Base-by-base conservation (phyloP, 2,797 vertebrate genomes). In the Echiichthys vipera region DNA sequence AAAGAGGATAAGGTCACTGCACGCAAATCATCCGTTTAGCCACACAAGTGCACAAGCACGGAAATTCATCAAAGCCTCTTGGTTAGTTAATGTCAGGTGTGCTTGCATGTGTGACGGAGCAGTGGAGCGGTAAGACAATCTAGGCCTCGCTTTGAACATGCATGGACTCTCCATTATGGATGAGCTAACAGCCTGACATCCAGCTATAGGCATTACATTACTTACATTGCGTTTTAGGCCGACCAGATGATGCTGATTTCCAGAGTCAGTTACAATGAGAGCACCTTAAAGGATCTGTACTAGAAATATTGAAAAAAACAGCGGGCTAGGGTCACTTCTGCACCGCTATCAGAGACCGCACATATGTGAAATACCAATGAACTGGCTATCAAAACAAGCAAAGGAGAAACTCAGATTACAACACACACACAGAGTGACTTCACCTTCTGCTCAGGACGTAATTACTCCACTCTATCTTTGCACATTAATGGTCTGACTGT, bases 151-250 rank as follows among this genome's bases (percentile, higher is more conserved):
- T 74, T 74, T 55, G 72, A 82, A 92, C 89, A 90, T 85, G 80
- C 84, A 67, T 81, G 64, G 75, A 58, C 75, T 80, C 65, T 92
- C 43, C 56, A 92, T 92, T 90, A 93, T 93, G 84, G 71, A 92
- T 88, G 71, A 84, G 40, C 77, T 36, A 65, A 83, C 78, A 90
- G 79, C 64, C 74, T 81, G 77, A 80, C 75, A 78, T 77, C 67
- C 78, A 84, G 65, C 81, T 81, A 78, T 85, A 83, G 84, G 84
- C 77, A 77, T 89, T 81, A 63, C 47, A 65, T 90, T 86, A 88
- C 86, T 84, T 69, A 80, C 63, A 49, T 71, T 79, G 43, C 11
- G n/a, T 74, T 84, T 80, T 22, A 69, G 75, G 57, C 57, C n/a
- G 58, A 55, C 55, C 62, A 61, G 66, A 62, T 65, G 67, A 73